These are phyloP conservation scores for Chauna torquata DNA, from an alignment of 2,113 vertebrate genomes.

Conservation along the genomic window DNA sequence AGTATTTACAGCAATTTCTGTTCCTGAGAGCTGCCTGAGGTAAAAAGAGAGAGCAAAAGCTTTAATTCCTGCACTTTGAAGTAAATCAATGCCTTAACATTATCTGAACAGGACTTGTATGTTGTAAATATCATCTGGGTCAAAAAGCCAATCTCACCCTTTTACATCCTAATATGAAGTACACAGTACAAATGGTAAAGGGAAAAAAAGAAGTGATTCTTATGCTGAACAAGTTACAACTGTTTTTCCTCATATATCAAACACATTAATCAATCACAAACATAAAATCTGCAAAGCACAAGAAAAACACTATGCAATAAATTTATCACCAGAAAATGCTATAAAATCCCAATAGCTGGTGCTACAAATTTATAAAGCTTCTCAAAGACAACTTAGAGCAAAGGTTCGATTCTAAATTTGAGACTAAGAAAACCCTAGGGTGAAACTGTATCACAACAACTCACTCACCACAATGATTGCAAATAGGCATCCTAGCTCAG, in stretches of 20 bases:
- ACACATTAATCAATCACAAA: not conserved
- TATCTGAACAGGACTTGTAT: not conserved
- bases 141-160: not conserved
- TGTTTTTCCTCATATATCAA: not conserved
- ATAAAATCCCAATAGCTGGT: not conserved
- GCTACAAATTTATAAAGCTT: not conserved
- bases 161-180: not conserved
- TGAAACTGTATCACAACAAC: not conserved
- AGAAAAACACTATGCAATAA: not conserved
- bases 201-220: not conserved
- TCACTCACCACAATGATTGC: not conserved
- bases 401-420: not conserved
- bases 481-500: not conserved
- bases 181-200: not conserved
- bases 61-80: constrained; percentile 22
- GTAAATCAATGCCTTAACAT: constrained; percentile 25
- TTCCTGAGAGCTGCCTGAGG: constrained; percentile 25
- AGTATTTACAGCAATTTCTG: constrained; percentile 34
- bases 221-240: not conserved
- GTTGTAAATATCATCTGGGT: not conserved
- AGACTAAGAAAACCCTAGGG: not conserved
- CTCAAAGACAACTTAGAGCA: not conserved
- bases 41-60: constrained; percentile 25
- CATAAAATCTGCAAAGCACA: not conserved
- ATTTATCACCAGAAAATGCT: not conserved